A percentile compares a stretch with the other conserved stretches of the same genome.
Evolutionary conservation across 1,140 invertebrate genomes (phyloP).

Genomic region (Scylla paramamosain): DNA sequence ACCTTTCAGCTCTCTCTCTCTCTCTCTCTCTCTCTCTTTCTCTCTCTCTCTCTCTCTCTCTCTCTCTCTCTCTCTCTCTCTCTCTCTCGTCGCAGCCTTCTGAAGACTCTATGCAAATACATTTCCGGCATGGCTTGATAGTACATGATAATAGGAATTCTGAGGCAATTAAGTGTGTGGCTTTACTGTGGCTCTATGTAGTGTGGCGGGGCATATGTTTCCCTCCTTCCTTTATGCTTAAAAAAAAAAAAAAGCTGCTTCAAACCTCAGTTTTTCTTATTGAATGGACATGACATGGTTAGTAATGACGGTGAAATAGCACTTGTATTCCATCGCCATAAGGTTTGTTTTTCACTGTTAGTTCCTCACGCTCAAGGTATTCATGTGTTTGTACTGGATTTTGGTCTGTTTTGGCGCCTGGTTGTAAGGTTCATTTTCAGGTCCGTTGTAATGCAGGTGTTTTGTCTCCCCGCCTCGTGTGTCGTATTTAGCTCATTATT

Average conservation of each 20-base stretch:
- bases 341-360: not conserved
- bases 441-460: constrained; percentile 50
- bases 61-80: not conserved
- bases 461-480: not conserved
- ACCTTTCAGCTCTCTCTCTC: not conserved
- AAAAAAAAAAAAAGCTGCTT: constrained; percentile 13
- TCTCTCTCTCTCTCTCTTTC: constrained; percentile 24
- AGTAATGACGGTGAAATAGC: not conserved
- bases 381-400: not conserved
- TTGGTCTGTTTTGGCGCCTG: not conserved
- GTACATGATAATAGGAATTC: constrained; percentile 14
- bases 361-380: not conserved
- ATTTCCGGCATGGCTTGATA: constrained; percentile 49
- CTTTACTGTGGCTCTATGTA: not conserved
- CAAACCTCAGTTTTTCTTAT: constrained; percentile 35
- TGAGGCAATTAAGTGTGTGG: constrained; percentile 64
- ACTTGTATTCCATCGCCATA: not conserved
- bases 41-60: constrained; percentile 27
- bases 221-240: constrained; percentile 44
- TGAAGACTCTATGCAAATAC: constrained; percentile 60
- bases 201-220: constrained; percentile 63
- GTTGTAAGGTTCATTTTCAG: not conserved
- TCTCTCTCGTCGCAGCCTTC: not conserved
- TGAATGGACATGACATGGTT: not conserved
- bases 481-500: constrained; percentile 24